Evolutionary conservation across 2,797 vertebrate genomes (phyloP), one percentile per base, ranked within the genome.

Genomic region (Mormyrops attenuatus): DNA sequence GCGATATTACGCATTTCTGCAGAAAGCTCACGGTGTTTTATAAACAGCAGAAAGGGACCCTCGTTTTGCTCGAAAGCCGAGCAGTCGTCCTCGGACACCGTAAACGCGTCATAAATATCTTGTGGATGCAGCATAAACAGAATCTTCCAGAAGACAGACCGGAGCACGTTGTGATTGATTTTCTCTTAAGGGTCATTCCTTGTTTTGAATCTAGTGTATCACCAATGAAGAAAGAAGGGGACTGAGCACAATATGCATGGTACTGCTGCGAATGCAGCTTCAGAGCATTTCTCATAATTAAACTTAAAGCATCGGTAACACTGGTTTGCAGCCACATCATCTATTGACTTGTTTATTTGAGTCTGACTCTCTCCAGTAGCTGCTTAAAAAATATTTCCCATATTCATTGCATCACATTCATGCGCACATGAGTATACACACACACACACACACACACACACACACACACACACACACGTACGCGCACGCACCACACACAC

Each of bases 1-100:
- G 77, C 34, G 88, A 89, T 52, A 88, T 77, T 88, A 44, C 47
- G 47, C 41, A 73, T 88, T 60, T 73, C 66, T 50, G 88, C 47
- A 50, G 88, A 73, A 57, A 38, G 85, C 85, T 87, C 85, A 57
- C 85, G 5, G 85, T 87, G 85, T 87, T 55, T 87, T 57, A 87
- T 55, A 87, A 87, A 87, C 52, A 84, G 47, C 17, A 85, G 44
- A 85, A 85, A 85, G 47, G n/a, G 77, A 22, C 77, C 77, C 82
- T 85, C n/a, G 4, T 50, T 85, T 85, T 11, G 8, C n/a, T 38
- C 15, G 82, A 85, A 52, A 17, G n/a, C 22, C 44, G 22, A 26
- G 82, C 82, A 15, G 22, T 52, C 7, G 3, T 82, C 38, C 41
- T 82, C n/a, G 22, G 20, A 50, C 11, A 13, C 44, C 0, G 47